These are phyloP conservation scores for Cavia porcellus DNA, from an alignment of 2,113 vertebrate species.

Conservation along the genomic window DNA sequence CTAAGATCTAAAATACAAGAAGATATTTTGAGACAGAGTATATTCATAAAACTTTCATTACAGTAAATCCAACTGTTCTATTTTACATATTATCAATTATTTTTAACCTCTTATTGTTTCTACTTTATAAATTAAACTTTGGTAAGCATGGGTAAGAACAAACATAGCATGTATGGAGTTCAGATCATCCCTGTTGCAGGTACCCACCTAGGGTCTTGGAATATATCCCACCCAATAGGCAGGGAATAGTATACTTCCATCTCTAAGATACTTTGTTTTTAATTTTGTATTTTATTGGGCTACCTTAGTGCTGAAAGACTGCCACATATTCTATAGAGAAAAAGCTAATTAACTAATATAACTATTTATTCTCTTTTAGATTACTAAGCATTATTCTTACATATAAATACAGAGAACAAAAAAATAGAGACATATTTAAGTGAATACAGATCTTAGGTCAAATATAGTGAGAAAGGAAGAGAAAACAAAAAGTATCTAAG, in stretches of 20 bases:
- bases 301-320: slow-evolving; percentile 55
- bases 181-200: not conserved
- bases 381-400: slow-evolving; percentile 41
- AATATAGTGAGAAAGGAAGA: not conserved
- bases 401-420: not conserved
- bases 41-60: not conserved
- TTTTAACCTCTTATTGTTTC: not conserved
- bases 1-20: not conserved
- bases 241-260: not conserved
- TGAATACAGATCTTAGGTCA: not conserved
- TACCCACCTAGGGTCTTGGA: not conserved
- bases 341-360: not conserved
- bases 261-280: slow-evolving; percentile 40
- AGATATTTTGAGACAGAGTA: not conserved
- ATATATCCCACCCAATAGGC: not conserved
- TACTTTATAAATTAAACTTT: not conserved
- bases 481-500: slow-evolving; percentile 35
- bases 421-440: not conserved
- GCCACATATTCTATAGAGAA: not conserved
- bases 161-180: not conserved
- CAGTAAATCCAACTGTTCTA: not conserved
- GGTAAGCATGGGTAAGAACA: not conserved
- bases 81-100: not conserved
- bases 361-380: not conserved
- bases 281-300: slow-evolving; percentile 18